Evolutionary conservation across 2,797 vertebrate genomes (phyloP).

Genomic region (Spatula versicolor): DNA sequence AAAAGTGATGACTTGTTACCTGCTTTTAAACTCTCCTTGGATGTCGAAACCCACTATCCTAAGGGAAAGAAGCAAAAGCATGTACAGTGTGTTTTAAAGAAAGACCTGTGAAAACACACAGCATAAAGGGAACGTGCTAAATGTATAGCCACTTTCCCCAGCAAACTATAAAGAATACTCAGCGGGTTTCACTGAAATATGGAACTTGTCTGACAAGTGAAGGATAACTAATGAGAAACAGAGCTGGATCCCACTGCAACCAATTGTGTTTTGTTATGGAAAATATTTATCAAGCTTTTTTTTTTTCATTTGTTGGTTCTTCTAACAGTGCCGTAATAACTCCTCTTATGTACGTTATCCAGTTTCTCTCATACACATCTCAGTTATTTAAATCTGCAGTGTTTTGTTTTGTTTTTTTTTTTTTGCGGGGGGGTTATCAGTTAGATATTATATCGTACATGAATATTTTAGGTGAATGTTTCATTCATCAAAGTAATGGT

Average conservation of each 20-base stretch:
- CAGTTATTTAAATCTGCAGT: neutral
- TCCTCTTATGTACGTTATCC: neutral
- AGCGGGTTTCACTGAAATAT: conserved; percentile 57
- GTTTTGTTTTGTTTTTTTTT: neutral
- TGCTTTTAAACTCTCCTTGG: conserved; percentile 75
- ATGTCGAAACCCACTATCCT: conserved; percentile 68
- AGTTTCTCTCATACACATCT: neutral
- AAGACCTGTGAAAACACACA: conserved; percentile 66
- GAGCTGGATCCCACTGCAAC: conserved; percentile 74
- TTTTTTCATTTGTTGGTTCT: conserved; percentile 63
- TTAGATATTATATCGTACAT: conserved; percentile 37
- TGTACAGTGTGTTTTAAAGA: conserved; percentile 67
- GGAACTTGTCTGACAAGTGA: conserved; percentile 75
- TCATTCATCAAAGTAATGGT: conserved; percentile 67
- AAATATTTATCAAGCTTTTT: conserved; percentile 75
- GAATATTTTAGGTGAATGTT: conserved; percentile 66
- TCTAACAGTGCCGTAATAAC: conserved; percentile 56
- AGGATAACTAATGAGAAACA: conserved; percentile 78
- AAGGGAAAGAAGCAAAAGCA: conserved; percentile 60
- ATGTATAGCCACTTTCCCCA: conserved; percentile 61
- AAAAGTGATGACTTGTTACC: conserved; percentile 68
- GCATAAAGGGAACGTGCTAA: conserved; percentile 64
- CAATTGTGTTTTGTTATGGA: conserved; percentile 78
- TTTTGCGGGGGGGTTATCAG: neutral
- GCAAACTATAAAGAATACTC: conserved; percentile 67